phyloP scores from a whole-genome alignment of 2,888 invertebrate species.

The Eupsilia transversa region DNA sequence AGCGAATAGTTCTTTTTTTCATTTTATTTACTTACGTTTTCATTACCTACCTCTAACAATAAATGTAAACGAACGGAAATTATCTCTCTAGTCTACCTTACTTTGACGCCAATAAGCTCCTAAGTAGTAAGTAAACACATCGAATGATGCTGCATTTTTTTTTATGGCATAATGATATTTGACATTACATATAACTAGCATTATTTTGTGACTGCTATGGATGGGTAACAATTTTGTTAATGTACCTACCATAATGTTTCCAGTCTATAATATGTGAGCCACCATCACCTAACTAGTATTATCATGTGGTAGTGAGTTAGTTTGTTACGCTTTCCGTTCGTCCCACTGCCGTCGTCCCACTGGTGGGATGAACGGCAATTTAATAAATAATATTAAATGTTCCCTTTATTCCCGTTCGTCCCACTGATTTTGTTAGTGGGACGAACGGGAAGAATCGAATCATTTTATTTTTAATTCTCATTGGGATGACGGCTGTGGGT shows the following conservation, averaged over 20 bases:
- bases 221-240: slow-evolving; percentile 23
- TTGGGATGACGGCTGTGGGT: no score
- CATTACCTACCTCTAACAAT: background rate
- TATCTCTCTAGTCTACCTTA: background rate
- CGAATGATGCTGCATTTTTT: background rate
- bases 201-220: slow-evolving; percentile 4
- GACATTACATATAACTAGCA: background rate
- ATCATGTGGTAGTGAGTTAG: no score
- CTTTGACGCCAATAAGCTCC: background rate
- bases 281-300: no score
- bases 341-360: no score
- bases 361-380: no score
- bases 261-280: background rate
- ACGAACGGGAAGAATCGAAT: no score
- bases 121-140: background rate
- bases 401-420: no score
- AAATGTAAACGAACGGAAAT: slow-evolving; percentile 1
- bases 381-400: no score
- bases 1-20: background rate
- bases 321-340: no score
- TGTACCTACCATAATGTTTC: slow-evolving; percentile 13
- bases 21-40: background rate
- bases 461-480: no score
- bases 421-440: no score
- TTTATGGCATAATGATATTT: background rate